These are phyloP conservation scores for Monopis laevigella DNA, from an alignment of 2,888 invertebrate genomes.

Conservation along the genomic window DNA sequence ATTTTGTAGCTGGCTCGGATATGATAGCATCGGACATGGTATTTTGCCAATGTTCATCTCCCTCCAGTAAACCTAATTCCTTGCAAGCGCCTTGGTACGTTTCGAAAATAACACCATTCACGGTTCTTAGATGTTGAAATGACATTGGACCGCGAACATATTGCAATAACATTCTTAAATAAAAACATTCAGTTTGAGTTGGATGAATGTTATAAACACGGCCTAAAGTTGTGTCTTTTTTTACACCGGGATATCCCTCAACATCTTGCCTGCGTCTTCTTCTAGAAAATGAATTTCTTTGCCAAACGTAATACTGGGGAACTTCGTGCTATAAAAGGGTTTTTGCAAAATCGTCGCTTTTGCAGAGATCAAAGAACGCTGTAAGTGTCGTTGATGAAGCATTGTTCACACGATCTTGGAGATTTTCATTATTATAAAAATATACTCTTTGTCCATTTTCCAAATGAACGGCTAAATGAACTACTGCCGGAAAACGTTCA, in stretches of 20 bases:
- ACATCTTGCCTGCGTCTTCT: conserved; percentile 18
- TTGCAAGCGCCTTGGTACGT: conserved; percentile 19
- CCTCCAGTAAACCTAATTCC: conserved; percentile 18
- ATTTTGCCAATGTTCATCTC: conserved; percentile 16
- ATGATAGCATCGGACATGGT: conserved; percentile 15
- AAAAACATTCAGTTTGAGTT: conserved; percentile 15
- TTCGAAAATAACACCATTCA: conserved; percentile 18
- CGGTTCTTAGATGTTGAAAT: conserved; percentile 20
- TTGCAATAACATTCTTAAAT: conserved; percentile 14
- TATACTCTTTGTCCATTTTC: conserved; percentile 17
- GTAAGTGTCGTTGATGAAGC: conserved; percentile 22
- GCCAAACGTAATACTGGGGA: conserved; percentile 19
- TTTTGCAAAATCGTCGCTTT: conserved; percentile 25
- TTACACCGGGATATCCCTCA: conserved; percentile 17
- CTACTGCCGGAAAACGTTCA: conserved; percentile 13
- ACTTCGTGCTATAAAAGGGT: conserved; percentile 21
- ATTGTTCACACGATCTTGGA: too few relatives aligned
- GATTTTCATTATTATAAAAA: conserved; percentile 19
- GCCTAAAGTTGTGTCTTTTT: conserved; percentile 15
- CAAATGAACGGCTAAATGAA: conserved; percentile 19
- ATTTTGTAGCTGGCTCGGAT: conserved; percentile 14
- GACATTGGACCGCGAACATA: conserved; percentile 20
- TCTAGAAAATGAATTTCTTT: conserved; percentile 14
- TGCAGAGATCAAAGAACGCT: conserved; percentile 25
- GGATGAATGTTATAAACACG: conserved; percentile 18